Evolutionary conservation across 1,140 invertebrate species (phyloP), one percentile per base, ranked within the genome.

Genomic region (Diabrotica virgifera): DNA sequence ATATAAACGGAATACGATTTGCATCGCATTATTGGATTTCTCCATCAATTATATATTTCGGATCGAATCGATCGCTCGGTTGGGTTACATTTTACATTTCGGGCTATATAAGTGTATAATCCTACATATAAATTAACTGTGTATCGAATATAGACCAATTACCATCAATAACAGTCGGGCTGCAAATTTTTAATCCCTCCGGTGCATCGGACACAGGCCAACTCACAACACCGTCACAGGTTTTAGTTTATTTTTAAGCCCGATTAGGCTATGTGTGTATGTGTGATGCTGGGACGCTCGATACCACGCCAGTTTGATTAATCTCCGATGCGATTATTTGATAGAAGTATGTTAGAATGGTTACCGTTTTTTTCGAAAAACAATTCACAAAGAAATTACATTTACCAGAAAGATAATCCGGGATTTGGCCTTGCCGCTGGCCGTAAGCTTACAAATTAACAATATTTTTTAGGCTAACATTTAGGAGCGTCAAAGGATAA

Each of bases 211-310:
- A n/a, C 40, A n/a, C n/a, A n/a, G n/a, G n/a, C n/a, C 8, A 8
- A 46, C 40, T 46, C 8, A 5, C 6, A 46, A 46, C n/a, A 46
- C 40, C 40, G 40, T 46, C 40, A 46, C 40, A 46, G 40, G 40
- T 46, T 46, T 46, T 46, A 46, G 40, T 46, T 46, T 46, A 46
- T 46, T 46, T 46, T 46, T 46, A n/a, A 46, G 40, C 40, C 40
- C 40, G 40, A 46, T 46, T 46, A 46, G 40, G 8, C 40, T 46
- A 8, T 46, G 24, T 24, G 24, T 24, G 4, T 24, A 24, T 24
- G 24, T 24, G 8, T 46, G 40, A 46, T 46, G 40, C 8, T n/a
- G 40, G 40, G 8, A 1, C 24, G 24, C 24, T 24, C 24, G 24
- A 24, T 24, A 24, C 40, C 8, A 46, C 6, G 40, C 40, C 40